Conservation (phyloP, 2,888 invertebrate genomes). For the Panopea generosa region DNA sequence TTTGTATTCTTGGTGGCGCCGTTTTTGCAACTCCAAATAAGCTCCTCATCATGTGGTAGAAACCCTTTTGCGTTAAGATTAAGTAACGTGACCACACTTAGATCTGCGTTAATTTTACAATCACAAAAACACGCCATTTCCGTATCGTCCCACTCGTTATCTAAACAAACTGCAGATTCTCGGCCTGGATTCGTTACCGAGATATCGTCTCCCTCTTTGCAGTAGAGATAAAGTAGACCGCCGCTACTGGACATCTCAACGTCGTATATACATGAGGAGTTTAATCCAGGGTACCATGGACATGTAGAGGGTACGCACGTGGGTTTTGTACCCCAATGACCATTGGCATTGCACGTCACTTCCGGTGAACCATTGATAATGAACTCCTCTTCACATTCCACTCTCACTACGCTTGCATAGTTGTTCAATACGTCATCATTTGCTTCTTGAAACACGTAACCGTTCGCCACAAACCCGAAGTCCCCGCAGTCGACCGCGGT, state of each 20-base stretch:
- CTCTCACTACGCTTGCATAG: slow-evolving; percentile 29
- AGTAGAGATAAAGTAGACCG: slow-evolving; percentile 1
- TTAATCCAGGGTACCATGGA: slow-evolving; percentile 15
- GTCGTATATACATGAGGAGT: slow-evolving; percentile 26
- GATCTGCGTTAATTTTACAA: slow-evolving; percentile 11
- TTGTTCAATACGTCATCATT: slow-evolving; percentile 12
- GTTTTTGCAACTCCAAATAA: slow-evolving; percentile 10
- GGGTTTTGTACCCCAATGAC: slow-evolving; percentile 34
- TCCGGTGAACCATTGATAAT: slow-evolving; percentile 19
- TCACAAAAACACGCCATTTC: slow-evolving; percentile 37
- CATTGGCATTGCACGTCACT: slow-evolving; percentile 33
- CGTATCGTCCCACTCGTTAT: slow-evolving; percentile 21
- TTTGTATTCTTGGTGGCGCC: background rate
- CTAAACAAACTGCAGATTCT: slow-evolving; percentile 5
- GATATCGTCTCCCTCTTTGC: slow-evolving; percentile 16
- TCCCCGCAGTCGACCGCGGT: slow-evolving; percentile 30
- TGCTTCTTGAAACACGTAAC: slow-evolving; percentile 16
- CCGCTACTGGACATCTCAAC: background rate
- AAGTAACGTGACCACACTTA: too few species aligned
- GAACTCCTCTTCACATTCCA: slow-evolving; percentile 32
- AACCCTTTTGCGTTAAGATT: slow-evolving; percentile 4
- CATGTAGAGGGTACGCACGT: slow-evolving; percentile 21
- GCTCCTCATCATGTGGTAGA: slow-evolving; percentile 2
- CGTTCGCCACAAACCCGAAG: slow-evolving; percentile 33
- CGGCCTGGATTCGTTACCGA: slow-evolving; percentile 25